Evolutionary conservation across 2,888 invertebrate species (phyloP), one percentile per base, ranked within the genome.

Genomic region (Allophyes oxyacanthae): DNA sequence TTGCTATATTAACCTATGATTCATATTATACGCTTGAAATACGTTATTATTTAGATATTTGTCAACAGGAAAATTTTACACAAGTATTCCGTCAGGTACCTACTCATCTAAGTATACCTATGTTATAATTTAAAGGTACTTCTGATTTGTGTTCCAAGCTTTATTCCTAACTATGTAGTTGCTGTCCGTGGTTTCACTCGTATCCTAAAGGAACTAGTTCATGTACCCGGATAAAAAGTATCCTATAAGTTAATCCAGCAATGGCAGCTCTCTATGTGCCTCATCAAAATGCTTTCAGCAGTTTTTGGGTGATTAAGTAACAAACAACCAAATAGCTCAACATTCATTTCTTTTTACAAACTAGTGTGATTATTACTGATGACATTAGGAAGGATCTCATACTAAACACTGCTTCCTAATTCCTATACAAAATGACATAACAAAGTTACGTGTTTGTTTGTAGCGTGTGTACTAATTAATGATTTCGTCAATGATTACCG

Each of bases 401-500:
- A 5, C 4, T 41, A 33, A 25, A n/a, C 4, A 37, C 11, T 65
- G 40, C 30, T 52, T 41, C 56, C 42, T 45, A 55, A 25, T 52
- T 41, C 56, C 42, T 45, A 55, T 53, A 40, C 43, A 32, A 34
- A 42, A 37, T 53, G 49, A 59, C 49, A 52, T 64, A 58, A 54
- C 57, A 60, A 34, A 37, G 36, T 53, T 42, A 57, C 52, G 69
- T 75, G 64, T 60, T 57, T 56, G 61, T 66, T 70, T 66, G 43
- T 61, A 30, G 63, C 68, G 59, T 67, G 68, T 62, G 78, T 62
- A 62, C 70, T 84, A 83, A 86, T 85, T 83, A 79, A 64, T 84
- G 77, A 85, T 89, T 89, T 89, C 77, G 85, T 84, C 81, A 84
- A 82, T 76, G 83, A 86, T 85, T 78, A 77, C 68, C 61, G 76